Percentiles rank a stretch among this genome's conserved stretches.
These are phyloP conservation scores for Gerris lacustris DNA, from an alignment of 2,888 invertebrate species.

Conservation along the genomic window DNA sequence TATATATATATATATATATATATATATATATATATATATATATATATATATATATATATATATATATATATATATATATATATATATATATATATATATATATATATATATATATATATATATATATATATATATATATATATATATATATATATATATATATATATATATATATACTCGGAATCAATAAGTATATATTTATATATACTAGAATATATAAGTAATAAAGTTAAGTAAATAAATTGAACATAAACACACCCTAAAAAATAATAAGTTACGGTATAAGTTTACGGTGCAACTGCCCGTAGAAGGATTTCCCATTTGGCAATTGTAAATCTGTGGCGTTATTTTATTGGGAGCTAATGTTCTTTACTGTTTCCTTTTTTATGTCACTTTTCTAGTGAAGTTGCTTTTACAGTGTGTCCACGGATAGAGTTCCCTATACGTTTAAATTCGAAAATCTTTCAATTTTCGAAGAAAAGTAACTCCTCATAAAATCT, in stretches of 20 bases:
- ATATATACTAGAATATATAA: neutral
- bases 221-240: too few species aligned
- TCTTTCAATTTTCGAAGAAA: too few species aligned
- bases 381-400: too few species aligned
- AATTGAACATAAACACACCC: too few species aligned
- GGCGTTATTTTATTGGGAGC: too few species aligned
- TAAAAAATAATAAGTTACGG: neutral
- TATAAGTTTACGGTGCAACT: neutral
- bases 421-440: too few species aligned
- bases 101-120: neutral
- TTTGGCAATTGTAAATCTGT: too few species aligned
- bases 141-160: constrained; percentile 14
- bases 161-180: constrained; percentile 12
- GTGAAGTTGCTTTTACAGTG: too few species aligned
- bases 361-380: too few species aligned
- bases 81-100: neutral
- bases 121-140: constrained; percentile 9
- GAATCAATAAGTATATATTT: neutral
- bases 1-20: neutral
- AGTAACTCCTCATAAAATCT: too few species aligned
- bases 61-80: constrained; percentile 5
- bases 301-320: too few species aligned
- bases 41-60: constrained; percentile 10
- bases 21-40: constrained; percentile 2
- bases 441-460: too few species aligned